Base-by-base conservation (phyloP, 2,888 invertebrate species). In the Eupithecia inturbata region DNA sequence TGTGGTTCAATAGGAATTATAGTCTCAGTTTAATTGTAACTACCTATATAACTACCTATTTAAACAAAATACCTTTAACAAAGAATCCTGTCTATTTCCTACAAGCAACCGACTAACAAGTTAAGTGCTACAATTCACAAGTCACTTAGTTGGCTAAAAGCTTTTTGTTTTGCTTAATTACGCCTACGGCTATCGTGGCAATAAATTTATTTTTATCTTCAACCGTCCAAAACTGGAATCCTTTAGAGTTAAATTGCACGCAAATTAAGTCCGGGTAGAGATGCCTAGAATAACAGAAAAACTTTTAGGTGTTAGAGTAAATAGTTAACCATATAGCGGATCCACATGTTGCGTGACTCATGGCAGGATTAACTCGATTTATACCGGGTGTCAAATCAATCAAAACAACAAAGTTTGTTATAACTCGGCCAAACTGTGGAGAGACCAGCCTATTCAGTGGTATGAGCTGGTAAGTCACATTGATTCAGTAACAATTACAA, bases 171-270 rank as follows among this genome's bases (percentile, higher is more conserved):
- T 67, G 69, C 68, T 72, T 76, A 76, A 76, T 76, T 68, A 76
- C 73, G 71, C 66, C 67, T 12, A 16, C 66, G 66, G 75, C 68
- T 76, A 76, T 73, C 73, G 72, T 31, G 53, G 28, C 63, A 67
- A 76, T 76, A 76, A 73, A 76, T 76, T 76, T 76, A 73, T 76
- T 76, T 73, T 76, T 76, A 76, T 76, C 75, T 76, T 68, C 64
- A 68, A 71, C 64, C 71, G 66, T 68, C 70, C 57, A 49, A 71
- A 76, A 68, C 75, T 76, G 72, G 70, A 70, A 75, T 70, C 75
- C 57, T 72, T 72, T 72, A 68, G 57, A 68, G 62, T 39, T 53
- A 75, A 75, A 72, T 70, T 75, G 72, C 72, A 75, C 68, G 66
- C 72, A 68, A 73, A 73, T 75, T 70, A 71, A 68, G 73, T 71